phyloP scores from a whole-genome alignment of 2,113 vertebrate genomes.

The Gasterosteus aculeatus region DNA sequence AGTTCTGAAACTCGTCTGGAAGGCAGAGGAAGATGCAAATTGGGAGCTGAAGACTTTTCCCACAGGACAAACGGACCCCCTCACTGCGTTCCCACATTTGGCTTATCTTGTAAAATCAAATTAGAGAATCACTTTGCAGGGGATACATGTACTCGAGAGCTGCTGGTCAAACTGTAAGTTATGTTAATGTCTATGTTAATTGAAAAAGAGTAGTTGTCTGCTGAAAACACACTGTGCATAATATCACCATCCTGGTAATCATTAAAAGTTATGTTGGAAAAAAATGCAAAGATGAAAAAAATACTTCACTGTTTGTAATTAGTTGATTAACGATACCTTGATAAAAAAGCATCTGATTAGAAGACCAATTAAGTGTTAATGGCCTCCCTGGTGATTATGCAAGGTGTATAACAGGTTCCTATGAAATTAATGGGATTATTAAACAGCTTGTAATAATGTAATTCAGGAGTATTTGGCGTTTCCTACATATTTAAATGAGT shows the following conservation, averaged over 20 bases:
- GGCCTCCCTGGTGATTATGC: slow-evolving; percentile 57
- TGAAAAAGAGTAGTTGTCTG: slow-evolving; percentile 22
- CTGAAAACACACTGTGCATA: slow-evolving; percentile 11
- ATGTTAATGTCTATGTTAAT: slow-evolving; percentile 52
- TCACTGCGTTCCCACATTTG: slow-evolving; percentile 25
- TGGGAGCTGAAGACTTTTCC: background rate
- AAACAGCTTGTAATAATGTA: slow-evolving; percentile 49
- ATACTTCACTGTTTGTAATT: slow-evolving; percentile 64
- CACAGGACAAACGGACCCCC: background rate
- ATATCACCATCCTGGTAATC: slow-evolving; percentile 38
- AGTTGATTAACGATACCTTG: slow-evolving; percentile 54
- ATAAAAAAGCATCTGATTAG: slow-evolving; percentile 64
- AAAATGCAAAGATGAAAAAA: slow-evolving; percentile 60
- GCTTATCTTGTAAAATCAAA: slow-evolving; percentile 31
- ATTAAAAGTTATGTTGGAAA: slow-evolving; percentile 49
- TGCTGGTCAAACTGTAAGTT: slow-evolving; percentile 42
- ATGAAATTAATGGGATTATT: slow-evolving; percentile 60
- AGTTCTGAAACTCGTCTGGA: slow-evolving; percentile 85
- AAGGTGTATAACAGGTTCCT: slow-evolving; percentile 40
- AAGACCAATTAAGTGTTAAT: slow-evolving; percentile 63
- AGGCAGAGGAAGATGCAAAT: slow-evolving; percentile 25
- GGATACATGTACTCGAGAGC: slow-evolving; percentile 18
- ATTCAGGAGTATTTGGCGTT: slow-evolving; percentile 21
- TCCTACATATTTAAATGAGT: slow-evolving; percentile 26
- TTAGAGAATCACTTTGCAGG: slow-evolving; percentile 31